Evolutionary conservation across 2,888 invertebrate species (phyloP), one percentile per base, ranked within the genome.

Genomic region (Phyllotreta cruciferae): DNA sequence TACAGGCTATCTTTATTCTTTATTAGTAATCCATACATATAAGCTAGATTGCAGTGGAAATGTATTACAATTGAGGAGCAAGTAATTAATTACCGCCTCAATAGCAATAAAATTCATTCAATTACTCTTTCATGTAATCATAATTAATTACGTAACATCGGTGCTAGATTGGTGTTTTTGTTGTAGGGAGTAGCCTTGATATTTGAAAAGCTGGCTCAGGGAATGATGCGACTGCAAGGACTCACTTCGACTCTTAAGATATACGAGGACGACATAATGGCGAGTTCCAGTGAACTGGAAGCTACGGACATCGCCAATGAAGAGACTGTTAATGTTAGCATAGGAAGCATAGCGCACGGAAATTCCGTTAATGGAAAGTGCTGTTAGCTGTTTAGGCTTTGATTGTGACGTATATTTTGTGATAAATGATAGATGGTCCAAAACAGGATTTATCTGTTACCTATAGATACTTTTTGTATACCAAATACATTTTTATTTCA

Each of bases 111-210:
- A n/a, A n/a, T n/a, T n/a, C n/a, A n/a, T n/a, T n/a, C n/a, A n/a
- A n/a, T n/a, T n/a, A n/a, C n/a, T n/a, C n/a, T n/a, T n/a, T n/a
- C n/a, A n/a, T n/a, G n/a, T n/a, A n/a, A n/a, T n/a, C n/a, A n/a
- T n/a, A n/a, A n/a, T n/a, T n/a, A n/a, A n/a, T n/a, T n/a, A n/a
- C n/a, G n/a, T n/a, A n/a, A n/a, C n/a, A n/a, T n/a, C n/a, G n/a
- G n/a, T n/a, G 24, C 24, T 24, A 24, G 24, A 24, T 24, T 24
- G 24, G 8, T 24, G 14, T 44, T 38, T 44, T 56, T 56, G 55
- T 66, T 67, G 11, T 81, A 87, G 85, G 91, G 92, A 0, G 87
- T 93, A 54, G 90, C 90, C 73, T 86, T 88, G 68, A 88, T 92
- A 36, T 93, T 93, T 76, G 79, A 87, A 38, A 85, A 84, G 58